Conservation (phyloP, 2,113 vertebrate species). For the Ploceus nigricollis region DNA sequence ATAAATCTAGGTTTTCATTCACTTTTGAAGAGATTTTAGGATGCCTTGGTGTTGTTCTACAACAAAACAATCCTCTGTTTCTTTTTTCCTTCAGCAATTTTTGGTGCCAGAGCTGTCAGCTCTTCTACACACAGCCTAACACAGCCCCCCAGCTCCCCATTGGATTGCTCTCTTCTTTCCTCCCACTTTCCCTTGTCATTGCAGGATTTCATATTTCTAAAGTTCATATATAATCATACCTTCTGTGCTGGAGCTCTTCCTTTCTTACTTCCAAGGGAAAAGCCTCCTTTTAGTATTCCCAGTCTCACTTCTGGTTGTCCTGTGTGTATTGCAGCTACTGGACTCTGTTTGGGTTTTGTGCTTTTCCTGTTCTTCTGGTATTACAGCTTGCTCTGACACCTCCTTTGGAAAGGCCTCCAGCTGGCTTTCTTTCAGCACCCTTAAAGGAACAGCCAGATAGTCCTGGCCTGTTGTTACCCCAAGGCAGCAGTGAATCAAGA, state of each 20-base stretch:
- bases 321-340: neutral
- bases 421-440: neutral
- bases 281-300: neutral
- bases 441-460: conserved; percentile 31
- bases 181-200: neutral
- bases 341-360: neutral
- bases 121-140: neutral
- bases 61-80: neutral
- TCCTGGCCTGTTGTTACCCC: neutral
- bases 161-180: neutral
- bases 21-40: neutral
- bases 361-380: conserved; percentile 45
- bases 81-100: neutral
- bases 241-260: neutral
- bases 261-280: neutral
- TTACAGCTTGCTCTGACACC: neutral
- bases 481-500: neutral
- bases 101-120: neutral
- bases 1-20: neutral
- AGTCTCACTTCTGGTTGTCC: neutral
- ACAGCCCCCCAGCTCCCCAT: neutral
- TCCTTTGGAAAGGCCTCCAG: neutral
- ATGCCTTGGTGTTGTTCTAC: neutral
- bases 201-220: neutral
- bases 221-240: conserved; percentile 5